These are phyloP conservation scores for Hanleya hanleyi DNA, from an alignment of 2,888 invertebrate genomes.

Conservation along the genomic window DNA sequence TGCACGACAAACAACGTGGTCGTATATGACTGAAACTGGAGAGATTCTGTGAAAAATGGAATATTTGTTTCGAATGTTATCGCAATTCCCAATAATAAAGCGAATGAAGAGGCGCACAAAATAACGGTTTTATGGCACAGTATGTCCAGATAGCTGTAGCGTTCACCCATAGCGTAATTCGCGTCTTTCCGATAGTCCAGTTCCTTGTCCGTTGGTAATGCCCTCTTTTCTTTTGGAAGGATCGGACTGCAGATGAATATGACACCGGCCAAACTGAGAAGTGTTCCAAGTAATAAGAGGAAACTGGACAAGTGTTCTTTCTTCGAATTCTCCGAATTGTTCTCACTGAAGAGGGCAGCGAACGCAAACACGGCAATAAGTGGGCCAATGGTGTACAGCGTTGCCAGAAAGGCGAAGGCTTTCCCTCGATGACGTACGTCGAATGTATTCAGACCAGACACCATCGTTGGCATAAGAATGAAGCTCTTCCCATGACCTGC, in stretches of 20 bases:
- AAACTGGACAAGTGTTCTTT: neutral
- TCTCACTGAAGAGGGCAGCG: neutral
- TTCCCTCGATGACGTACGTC: neutral
- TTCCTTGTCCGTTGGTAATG: no score
- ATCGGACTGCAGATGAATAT: neutral
- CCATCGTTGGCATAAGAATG: neutral
- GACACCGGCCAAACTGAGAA: neutral
- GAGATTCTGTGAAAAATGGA: neutral
- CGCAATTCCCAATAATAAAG: neutral
- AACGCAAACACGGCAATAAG: neutral
- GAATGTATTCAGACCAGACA: neutral
- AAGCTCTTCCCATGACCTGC: neutral
- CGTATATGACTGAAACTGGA: neutral
- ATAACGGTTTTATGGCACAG: neutral
- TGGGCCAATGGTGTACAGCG: neutral
- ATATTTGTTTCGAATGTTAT: neutral
- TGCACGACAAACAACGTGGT: neutral
- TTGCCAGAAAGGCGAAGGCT: neutral
- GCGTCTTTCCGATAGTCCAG: no score
- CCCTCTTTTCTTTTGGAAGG: neutral
- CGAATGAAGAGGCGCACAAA: neutral
- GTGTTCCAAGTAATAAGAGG: neutral
- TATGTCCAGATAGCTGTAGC: neutral
- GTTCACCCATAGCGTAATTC: neutral
- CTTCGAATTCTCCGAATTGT: neutral